phyloP scores from a whole-genome alignment of 2,113 vertebrate species.

The Psilopsiagon aymara region DNA sequence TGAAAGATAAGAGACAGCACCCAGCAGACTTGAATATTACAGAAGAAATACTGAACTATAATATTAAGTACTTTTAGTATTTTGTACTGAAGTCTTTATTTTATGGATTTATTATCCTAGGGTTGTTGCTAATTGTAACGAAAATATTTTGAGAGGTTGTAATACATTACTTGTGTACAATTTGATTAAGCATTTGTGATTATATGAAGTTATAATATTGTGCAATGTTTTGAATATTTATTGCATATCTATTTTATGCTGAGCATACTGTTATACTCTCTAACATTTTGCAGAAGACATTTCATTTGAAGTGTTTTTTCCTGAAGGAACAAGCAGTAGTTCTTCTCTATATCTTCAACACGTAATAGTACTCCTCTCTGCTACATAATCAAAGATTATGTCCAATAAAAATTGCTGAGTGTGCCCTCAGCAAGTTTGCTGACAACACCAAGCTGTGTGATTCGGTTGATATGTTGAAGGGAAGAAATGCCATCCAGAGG shows the following conservation, averaged over 20 bases:
- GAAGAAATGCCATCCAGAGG: too few relatives aligned
- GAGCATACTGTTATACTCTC: background rate
- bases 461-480: too few relatives aligned
- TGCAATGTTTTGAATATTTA: constrained; percentile 26
- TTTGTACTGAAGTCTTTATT: background rate
- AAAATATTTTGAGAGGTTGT: background rate
- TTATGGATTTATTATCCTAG: background rate
- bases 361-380: background rate
- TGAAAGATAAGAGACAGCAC: background rate
- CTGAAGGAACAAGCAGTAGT: constrained; percentile 8
- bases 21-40: background rate
- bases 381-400: background rate
- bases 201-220: background rate
- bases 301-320: constrained; percentile 36
- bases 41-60: background rate
- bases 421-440: too few relatives aligned
- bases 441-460: background rate
- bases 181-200: constrained; percentile 19
- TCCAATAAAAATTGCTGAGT: background rate
- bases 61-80: background rate
- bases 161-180: constrained; percentile 37
- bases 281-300: background rate
- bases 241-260: background rate
- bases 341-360: background rate
- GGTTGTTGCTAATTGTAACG: background rate